Evolutionary conservation across 2,888 invertebrate species (phyloP).

Genomic region (Alentia gelatinosa): DNA sequence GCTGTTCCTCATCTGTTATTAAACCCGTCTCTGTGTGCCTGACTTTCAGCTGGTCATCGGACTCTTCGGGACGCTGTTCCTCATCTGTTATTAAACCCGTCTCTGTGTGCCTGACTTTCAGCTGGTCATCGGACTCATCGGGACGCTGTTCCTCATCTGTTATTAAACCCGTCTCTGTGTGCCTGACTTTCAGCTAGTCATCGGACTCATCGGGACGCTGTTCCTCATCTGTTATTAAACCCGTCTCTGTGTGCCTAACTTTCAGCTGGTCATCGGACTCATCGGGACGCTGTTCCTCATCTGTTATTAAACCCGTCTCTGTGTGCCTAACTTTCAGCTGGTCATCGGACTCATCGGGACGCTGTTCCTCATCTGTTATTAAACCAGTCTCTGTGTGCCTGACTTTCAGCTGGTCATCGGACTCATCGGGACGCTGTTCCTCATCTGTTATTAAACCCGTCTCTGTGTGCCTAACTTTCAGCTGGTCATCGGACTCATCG

Average conservation of each 20-base stretch:
- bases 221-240: background rate
- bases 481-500: background rate
- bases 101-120: background rate
- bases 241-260: background rate
- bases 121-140: background rate
- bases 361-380: too few relatives aligned
- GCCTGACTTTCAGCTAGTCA: background rate
- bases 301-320: too few relatives aligned
- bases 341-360: too few relatives aligned
- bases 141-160: background rate
- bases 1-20: background rate
- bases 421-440: background rate
- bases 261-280: background rate
- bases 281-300: background rate
- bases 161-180: background rate
- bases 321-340: too few relatives aligned
- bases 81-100: background rate
- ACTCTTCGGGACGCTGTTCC: background rate
- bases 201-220: background rate
- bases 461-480: background rate
- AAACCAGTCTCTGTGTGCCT: too few relatives aligned
- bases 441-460: background rate
- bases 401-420: background rate
- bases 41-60: background rate
- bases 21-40: background rate